phyloP scores from a whole-genome alignment of 2,888 invertebrate genomes.

The Eupithecia vulgata region DNA sequence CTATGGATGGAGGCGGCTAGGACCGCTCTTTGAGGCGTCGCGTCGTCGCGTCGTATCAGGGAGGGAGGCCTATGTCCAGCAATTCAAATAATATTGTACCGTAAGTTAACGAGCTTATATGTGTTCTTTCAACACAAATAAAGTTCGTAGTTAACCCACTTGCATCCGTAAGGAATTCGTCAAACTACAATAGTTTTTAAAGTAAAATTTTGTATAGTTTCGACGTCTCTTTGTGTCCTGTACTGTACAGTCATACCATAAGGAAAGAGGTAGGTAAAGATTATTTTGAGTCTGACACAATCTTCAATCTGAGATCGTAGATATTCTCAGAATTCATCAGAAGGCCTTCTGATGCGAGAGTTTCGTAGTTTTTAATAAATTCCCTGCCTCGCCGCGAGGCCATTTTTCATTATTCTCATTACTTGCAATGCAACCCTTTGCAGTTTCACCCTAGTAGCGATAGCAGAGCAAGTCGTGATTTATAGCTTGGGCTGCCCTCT shows the following conservation, averaged over 20 bases:
- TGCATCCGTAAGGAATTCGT: too few relatives aligned
- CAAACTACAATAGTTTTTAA: too few relatives aligned
- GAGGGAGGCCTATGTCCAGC: too few relatives aligned
- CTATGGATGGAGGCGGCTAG: too few relatives aligned
- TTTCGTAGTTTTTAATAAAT: constrained; percentile 74
- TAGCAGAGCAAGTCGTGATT: constrained; percentile 42
- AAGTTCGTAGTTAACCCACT: too few relatives aligned
- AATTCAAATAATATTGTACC: too few relatives aligned
- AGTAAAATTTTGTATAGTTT: too few relatives aligned
- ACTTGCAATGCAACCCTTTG: constrained; percentile 80
- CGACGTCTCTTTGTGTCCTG: background rate
- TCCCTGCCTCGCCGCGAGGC: constrained; percentile 54
- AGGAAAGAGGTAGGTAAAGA: background rate
- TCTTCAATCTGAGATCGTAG: background rate
- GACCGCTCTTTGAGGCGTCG: too few relatives aligned
- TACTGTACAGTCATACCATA: background rate
- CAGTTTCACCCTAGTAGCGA: constrained; percentile 60
- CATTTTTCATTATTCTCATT: constrained; percentile 74
- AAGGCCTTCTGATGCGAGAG: constrained; percentile 29
- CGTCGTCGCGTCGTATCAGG: too few relatives aligned
- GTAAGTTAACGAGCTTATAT: too few relatives aligned
- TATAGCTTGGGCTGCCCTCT: background rate
- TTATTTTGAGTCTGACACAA: background rate
- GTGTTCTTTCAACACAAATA: too few relatives aligned
- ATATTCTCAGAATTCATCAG: constrained; percentile 16